phyloP scores from a whole-genome alignment of 2,113 vertebrate genomes.

The Coturnix japonica region DNA sequence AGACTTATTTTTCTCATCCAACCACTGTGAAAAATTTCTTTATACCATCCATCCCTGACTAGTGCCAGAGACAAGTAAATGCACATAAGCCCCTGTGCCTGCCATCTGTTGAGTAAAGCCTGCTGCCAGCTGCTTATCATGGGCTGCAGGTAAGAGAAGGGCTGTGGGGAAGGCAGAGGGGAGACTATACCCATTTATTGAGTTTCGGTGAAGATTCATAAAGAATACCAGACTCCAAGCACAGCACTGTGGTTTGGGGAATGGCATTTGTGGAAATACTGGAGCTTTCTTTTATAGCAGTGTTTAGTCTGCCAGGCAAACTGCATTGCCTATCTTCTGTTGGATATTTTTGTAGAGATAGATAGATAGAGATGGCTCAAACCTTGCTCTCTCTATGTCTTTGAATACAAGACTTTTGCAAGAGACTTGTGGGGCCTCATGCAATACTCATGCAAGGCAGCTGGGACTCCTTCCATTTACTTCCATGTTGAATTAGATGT shows the following conservation, averaged over 20 bases:
- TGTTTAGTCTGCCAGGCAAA: neutral
- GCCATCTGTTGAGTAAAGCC: slow-evolving; percentile 30
- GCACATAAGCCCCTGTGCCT: neutral
- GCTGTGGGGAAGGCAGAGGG: neutral
- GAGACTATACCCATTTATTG: neutral
- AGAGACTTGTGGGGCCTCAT: neutral
- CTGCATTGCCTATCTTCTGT: neutral
- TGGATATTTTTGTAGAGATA: neutral
- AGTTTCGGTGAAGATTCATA: neutral
- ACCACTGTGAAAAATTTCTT: neutral
- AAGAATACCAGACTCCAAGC: neutral
- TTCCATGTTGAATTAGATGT: neutral
- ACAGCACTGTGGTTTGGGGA: neutral
- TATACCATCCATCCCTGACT: neutral
- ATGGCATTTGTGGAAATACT: rapidly evolving
- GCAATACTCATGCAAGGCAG: neutral
- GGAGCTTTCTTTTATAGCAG: rapidly evolving
- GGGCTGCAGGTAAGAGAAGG: neutral
- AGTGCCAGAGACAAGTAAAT: neutral
- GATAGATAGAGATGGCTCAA: neutral
- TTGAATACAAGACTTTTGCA: neutral
- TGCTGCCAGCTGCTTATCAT: neutral
- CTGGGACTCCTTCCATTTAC: neutral
- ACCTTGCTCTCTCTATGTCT: neutral
- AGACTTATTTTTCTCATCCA: neutral